phyloP scores from a whole-genome alignment of 1,140 invertebrate genomes.

The Drosophila arizonae region DNA sequence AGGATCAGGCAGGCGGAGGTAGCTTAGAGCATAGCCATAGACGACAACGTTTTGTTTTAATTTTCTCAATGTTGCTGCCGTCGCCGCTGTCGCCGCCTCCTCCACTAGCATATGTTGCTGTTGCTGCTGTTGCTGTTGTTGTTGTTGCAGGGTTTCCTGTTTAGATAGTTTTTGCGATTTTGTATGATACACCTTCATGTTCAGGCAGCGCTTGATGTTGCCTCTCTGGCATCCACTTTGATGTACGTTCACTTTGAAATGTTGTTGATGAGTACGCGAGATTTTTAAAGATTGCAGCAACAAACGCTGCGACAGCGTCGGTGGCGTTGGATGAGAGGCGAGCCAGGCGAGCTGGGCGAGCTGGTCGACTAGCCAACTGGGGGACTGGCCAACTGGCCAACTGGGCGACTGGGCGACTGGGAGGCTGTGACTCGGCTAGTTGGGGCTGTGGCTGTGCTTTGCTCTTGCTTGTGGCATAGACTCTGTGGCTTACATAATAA shows the following conservation, averaged over 20 bases:
- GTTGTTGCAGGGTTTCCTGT: slow-evolving; percentile 71
- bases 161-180: slow-evolving; percentile 79
- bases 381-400: not conserved
- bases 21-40: slow-evolving; percentile 38
- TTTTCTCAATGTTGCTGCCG: slow-evolving; percentile 68
- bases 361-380: not conserved
- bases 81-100: slow-evolving; percentile 4
- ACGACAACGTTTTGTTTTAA: slow-evolving; percentile 79
- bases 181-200: slow-evolving; percentile 71
- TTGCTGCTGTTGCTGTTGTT: slow-evolving; percentile 22
- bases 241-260: slow-evolving; percentile 77
- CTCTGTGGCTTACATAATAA: slow-evolving; percentile 69
- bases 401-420: slow-evolving; percentile 2
- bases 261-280: slow-evolving; percentile 76
- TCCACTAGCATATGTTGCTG: not conserved
- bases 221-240: slow-evolving; percentile 57
- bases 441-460: not conserved
- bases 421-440: not conserved
- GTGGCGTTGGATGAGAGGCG: slow-evolving; percentile 1
- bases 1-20: slow-evolving; percentile 39
- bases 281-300: slow-evolving; percentile 68
- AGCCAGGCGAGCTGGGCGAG: not conserved
- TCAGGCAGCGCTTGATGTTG: slow-evolving; percentile 15
- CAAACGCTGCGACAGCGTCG: slow-evolving; percentile 25
- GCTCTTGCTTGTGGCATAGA: slow-evolving; percentile 8